Base-by-base conservation (phyloP, 2,113 vertebrate species). In the Planiliza haematocheilus region DNA sequence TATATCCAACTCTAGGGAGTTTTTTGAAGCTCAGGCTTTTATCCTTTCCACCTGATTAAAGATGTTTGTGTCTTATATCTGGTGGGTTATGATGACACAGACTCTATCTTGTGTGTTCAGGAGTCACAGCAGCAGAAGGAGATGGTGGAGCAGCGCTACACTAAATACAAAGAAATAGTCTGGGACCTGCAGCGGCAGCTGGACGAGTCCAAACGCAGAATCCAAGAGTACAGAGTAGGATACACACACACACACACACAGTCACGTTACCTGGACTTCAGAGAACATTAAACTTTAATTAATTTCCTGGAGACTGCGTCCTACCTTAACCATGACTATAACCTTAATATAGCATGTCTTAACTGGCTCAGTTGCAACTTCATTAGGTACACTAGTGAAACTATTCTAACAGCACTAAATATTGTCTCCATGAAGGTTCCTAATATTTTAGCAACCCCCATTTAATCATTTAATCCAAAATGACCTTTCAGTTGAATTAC, bases 161-260 rank as follows among this genome's bases (percentile, higher is more conserved):
- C 46, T 8, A 95, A 94, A 60, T 95, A 96, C 90, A 95, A 93
- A 84, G 93, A 95, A 75, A 93, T 94, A 7, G 91, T 97, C 69
- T 93, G 90, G 56, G 91, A 94, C 78, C 88, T 96, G 56, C 96
- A 95, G 60, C 93, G 94, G 39, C 94, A 93, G 78, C 93, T 93
- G 75, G 94, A 96, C 21, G 94, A 95, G 65, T 94, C 93, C 80
- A 97, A 94, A 67, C 89, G 89, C 51, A 91, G 82, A 86, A 91
- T 93, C 52, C 91, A 91, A 56, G 93, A 91, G 55, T 93, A 95
- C 69, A 93, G 91, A 83, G 97, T 99, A 87, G 1, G 60, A 30
- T 4, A 41, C 39, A 16, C 18, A 45, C 39, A 55, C 60, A 59
- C 70, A 63, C 24, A 61, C 34, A 43, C 36, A 51, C 51, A 64